phyloP scores from a whole-genome alignment of 2,888 invertebrate species.

The Patella caerulea region DNA sequence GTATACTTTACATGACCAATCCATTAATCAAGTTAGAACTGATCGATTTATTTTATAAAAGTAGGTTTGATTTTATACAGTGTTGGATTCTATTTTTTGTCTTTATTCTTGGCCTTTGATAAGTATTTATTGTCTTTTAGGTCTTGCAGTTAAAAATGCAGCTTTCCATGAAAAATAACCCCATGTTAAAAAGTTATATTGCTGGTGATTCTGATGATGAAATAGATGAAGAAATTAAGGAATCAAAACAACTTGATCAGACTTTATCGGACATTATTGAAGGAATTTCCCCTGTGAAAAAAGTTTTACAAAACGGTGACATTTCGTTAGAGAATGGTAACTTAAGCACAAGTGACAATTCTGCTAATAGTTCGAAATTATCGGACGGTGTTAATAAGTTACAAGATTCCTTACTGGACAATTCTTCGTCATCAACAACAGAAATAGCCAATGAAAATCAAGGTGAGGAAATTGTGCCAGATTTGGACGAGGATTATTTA shows the following conservation, averaged over 20 bases:
- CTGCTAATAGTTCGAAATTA: neutral
- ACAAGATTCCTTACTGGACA: neutral
- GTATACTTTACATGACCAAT: too few species aligned
- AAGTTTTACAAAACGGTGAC: constrained; percentile 17
- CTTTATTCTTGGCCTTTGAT: neutral
- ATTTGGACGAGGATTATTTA: constrained; percentile 7
- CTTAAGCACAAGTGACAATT: neutral
- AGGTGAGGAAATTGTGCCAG: constrained; percentile 8
- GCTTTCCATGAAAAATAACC: constrained; percentile 37
- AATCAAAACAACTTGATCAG: constrained; percentile 59
- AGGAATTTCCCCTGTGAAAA: constrained; percentile 38
- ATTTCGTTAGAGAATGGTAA: neutral
- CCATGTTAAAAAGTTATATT: constrained; percentile 43
- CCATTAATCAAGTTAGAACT: too few species aligned
- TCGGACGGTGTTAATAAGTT: neutral
- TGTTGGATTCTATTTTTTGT: too few species aligned
- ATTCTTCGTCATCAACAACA: neutral
- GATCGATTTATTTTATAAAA: too few species aligned
- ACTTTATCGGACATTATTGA: constrained; percentile 64
- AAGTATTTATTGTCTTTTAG: constrained; percentile 46
- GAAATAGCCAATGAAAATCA: constrained; percentile 4
- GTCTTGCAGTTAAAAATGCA: constrained; percentile 66
- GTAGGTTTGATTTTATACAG: too few species aligned
- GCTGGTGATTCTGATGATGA: constrained; percentile 53
- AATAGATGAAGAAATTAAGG: constrained; percentile 53